Evolutionary conservation across 2,113 vertebrate species (phyloP).

Genomic region (Alexandromys fortis): DNA sequence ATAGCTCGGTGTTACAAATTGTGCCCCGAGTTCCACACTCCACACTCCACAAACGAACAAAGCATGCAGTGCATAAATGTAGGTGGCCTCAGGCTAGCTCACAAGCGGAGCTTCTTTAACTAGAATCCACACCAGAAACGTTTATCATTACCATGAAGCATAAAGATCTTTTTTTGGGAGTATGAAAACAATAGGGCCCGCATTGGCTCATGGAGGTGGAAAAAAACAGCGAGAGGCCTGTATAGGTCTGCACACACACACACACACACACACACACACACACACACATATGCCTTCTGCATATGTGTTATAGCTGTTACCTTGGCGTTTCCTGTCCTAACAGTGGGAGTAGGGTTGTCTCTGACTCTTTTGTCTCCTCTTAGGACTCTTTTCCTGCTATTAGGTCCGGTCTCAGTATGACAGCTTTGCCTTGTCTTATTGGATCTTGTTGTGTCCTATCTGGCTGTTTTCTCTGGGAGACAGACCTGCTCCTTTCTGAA

Average conservation of each 20-base stretch:
- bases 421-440: background rate
- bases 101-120: conserved; percentile 25
- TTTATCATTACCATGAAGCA: background rate
- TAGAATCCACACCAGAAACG: background rate
- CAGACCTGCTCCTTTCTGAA: background rate
- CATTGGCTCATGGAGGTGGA: background rate
- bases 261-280: no score
- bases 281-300: background rate
- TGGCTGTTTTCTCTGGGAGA: background rate
- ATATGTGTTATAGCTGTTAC: background rate
- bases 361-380: background rate
- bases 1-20: background rate
- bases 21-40: background rate
- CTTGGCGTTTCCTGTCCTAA: background rate
- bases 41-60: background rate
- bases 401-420: background rate
- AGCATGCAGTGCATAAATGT: background rate
- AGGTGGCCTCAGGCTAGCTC: background rate
- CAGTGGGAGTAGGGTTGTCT: background rate
- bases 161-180: background rate
- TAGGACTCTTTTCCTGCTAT: background rate
- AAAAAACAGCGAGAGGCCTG: background rate
- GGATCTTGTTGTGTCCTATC: background rate
- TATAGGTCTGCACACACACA: background rate
- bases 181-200: background rate